Percentiles rank a stretch among this genome's conserved stretches.
phyloP scores from a whole-genome alignment of 1,140 invertebrate genomes.

The Bombyx mandarina region DNA sequence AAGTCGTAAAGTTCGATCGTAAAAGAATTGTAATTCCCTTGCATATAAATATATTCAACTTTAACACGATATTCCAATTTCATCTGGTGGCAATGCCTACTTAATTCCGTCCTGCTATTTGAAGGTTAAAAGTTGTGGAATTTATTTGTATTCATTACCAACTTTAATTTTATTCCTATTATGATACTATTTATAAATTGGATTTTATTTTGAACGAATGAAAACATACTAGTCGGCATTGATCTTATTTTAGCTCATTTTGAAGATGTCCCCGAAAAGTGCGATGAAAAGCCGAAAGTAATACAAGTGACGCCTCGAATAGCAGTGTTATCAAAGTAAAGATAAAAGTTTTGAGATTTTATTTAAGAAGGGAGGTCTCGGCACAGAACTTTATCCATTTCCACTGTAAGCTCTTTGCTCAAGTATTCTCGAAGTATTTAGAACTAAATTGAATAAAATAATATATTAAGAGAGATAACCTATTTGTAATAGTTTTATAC shows the following conservation, averaged over 20 bases:
- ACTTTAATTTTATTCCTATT: no score
- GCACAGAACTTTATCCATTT: conserved; percentile 41
- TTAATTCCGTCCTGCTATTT: no score
- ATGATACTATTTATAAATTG: no score
- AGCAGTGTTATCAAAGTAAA: conserved; percentile 37
- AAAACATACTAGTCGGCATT: no score
- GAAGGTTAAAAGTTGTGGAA: no score
- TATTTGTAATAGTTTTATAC: not conserved
- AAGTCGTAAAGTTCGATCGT: conserved; percentile 60
- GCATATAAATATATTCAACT: conserved; percentile 24
- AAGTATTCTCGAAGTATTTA: not conserved
- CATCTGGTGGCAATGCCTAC: no score
- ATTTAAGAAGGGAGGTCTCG: conserved; percentile 30
- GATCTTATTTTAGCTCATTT: no score
- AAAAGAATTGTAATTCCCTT: conserved; percentile 52
- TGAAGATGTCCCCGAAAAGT: no score
- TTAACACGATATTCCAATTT: conserved; percentile 18
- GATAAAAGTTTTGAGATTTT: conserved; percentile 59
- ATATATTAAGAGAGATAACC: not conserved
- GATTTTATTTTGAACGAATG: no score
- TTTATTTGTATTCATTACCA: no score
- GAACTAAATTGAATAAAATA: not conserved
- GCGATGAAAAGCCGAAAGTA: conserved; percentile 15
- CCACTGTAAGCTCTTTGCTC: not conserved
- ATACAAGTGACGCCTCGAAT: conserved; percentile 19